Percentiles rank a stretch among this genome's conserved stretches.
These are phyloP conservation scores for Corydoras sp. DNA, from an alignment of 2,113 vertebrate genomes.

Conservation along the genomic window DNA sequence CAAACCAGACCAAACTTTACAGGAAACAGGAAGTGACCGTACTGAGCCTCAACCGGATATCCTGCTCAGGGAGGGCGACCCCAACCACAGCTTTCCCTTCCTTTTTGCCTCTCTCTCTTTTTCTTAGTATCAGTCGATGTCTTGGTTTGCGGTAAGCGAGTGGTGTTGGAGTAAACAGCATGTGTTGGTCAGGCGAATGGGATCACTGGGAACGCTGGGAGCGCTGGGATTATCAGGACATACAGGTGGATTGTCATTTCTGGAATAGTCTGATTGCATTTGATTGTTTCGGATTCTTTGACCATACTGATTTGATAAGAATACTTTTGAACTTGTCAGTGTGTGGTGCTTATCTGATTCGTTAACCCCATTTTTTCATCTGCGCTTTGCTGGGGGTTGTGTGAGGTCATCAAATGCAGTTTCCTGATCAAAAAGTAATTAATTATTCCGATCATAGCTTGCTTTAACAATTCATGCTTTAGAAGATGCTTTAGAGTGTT, in stretches of 20 bases:
- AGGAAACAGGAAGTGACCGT: constrained; percentile 46
- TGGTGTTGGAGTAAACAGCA: constrained; percentile 36
- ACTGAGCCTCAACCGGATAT: constrained; percentile 44
- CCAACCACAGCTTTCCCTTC: constrained; percentile 36
- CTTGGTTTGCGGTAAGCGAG: constrained; percentile 18
- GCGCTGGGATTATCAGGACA: constrained; percentile 32
- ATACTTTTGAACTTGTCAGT: background rate
- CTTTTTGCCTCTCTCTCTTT: constrained; percentile 34
- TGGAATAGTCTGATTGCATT: background rate
- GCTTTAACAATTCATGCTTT: background rate
- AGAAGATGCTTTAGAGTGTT: constrained; percentile 4
- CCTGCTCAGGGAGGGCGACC: constrained; percentile 43
- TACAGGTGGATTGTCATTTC: constrained; percentile 30
- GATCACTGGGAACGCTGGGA: constrained; percentile 39
- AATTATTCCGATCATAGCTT: background rate
- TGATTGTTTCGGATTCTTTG: too few species aligned
- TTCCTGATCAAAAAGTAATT: constrained; percentile 15
- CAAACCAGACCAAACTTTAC: constrained; percentile 24
- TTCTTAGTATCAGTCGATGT: constrained; percentile 14
- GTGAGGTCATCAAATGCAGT: background rate
- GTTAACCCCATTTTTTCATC: too few species aligned
- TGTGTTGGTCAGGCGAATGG: constrained; percentile 48
- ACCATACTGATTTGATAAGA: background rate
- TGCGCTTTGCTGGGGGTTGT: too few species aligned
- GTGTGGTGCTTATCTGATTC: background rate